Percentiles rank a stretch among this genome's conserved stretches.
phyloP scores from a whole-genome alignment of 2,113 vertebrate genomes.

The Ancistrus triradiatus region DNA sequence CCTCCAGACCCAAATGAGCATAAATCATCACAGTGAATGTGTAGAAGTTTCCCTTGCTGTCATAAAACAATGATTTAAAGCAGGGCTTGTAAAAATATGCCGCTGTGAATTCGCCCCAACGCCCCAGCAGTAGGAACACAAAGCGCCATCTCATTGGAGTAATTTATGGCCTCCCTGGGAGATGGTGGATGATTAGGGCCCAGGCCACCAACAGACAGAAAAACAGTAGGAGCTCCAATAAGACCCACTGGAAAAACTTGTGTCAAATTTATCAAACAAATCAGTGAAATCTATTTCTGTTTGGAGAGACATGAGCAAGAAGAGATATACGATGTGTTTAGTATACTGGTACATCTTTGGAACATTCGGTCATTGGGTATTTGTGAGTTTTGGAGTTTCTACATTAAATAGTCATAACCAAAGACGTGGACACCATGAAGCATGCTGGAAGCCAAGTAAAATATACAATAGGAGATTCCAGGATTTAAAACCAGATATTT shows the following conservation, averaged over 20 bases:
- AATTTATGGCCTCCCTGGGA: slow-evolving; percentile 99
- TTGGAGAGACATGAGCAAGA: slow-evolving; percentile 73
- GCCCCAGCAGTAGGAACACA: slow-evolving; percentile 87
- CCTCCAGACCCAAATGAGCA: slow-evolving; percentile 93
- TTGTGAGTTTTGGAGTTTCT: slow-evolving; percentile 98
- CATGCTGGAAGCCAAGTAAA: slow-evolving; percentile 87
- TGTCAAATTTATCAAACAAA: slow-evolving; percentile 98
- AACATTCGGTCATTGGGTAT: slow-evolving; percentile 86
- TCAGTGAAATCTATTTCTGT: slow-evolving; percentile 95
- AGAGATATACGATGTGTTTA: slow-evolving; percentile 93
- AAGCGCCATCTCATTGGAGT: slow-evolving; percentile 89
- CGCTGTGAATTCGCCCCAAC: slow-evolving; percentile 80
- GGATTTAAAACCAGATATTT: slow-evolving; percentile 88
- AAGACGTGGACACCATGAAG: slow-evolving; percentile 75
- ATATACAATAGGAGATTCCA: slow-evolving; percentile 92
- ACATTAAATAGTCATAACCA: slow-evolving; percentile 90
- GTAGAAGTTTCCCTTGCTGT: slow-evolving; percentile 93
- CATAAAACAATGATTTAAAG: slow-evolving; percentile 99
- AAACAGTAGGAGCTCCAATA: slow-evolving; percentile 98
- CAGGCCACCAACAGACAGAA: slow-evolving; percentile 98
- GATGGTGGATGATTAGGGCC: slow-evolving; percentile 89
- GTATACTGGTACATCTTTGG: slow-evolving; percentile 81
- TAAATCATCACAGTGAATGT: slow-evolving; percentile 91
- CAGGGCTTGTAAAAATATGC: slow-evolving; percentile 91
- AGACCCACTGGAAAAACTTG: slow-evolving; percentile 90